Evolutionary conservation across 2,113 vertebrate genomes (phyloP).

Genomic region (Hemiscyllium ocellatum): DNA sequence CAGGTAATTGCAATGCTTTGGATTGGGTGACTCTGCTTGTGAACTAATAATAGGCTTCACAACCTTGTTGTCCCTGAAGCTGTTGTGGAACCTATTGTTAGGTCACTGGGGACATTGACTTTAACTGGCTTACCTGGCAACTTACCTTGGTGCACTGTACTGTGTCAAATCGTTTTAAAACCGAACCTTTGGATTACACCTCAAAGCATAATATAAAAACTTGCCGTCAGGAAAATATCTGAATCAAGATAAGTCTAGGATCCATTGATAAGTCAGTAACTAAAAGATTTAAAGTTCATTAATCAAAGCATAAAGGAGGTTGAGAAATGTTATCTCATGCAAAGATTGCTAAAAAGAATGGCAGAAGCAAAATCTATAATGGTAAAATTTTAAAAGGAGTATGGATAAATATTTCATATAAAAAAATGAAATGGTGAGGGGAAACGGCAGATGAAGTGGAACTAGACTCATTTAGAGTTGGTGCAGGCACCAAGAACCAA

Average conservation of each 20-base stretch:
- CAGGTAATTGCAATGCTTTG: neutral
- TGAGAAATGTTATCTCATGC: neutral
- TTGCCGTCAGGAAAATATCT: neutral
- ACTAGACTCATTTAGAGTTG: neutral
- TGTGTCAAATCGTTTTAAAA: neutral
- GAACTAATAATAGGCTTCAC: constrained; percentile 29
- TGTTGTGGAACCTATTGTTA: constrained; percentile 14
- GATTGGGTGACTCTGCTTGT: neutral
- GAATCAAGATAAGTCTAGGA: neutral
- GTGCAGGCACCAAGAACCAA: neutral
- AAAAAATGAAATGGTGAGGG: neutral
- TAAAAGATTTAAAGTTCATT: neutral
- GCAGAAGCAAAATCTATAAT: neutral
- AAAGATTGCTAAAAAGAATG: neutral
- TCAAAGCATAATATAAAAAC: neutral
- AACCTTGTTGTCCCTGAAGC: constrained; percentile 12
- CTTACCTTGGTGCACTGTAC: neutral
- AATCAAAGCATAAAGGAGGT: neutral
- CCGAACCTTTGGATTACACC: neutral
- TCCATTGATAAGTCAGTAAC: neutral
- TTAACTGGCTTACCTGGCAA: neutral
- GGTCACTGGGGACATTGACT: neutral
- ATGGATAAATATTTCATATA: neutral
- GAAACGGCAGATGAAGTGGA: neutral
- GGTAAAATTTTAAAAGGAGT: neutral